These are phyloP conservation scores for Neogobius melanostomus DNA, from an alignment of 2,113 vertebrate species.

Conservation along the genomic window DNA sequence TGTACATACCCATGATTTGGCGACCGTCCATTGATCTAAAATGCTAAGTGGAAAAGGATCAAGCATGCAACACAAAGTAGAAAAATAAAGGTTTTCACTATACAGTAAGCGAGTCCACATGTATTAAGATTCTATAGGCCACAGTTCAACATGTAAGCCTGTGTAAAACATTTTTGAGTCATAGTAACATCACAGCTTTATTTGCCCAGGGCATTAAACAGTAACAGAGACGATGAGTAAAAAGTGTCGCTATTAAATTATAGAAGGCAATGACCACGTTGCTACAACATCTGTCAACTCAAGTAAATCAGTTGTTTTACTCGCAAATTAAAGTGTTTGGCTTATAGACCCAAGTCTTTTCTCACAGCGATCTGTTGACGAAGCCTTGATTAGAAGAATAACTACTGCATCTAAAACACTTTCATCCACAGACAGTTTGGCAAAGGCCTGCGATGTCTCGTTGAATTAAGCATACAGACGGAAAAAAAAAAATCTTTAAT, in stretches of 20 bases:
- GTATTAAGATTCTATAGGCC: neutral
- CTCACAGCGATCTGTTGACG: no score
- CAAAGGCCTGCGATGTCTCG: no score
- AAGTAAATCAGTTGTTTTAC: no score
- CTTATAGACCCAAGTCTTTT: no score
- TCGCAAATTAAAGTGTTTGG: no score
- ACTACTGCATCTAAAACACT: no score
- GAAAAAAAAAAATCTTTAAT: no score
- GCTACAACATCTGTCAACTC: neutral
- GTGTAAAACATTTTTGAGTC: neutral
- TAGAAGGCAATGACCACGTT: no score
- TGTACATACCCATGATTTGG: conserved; percentile 42
- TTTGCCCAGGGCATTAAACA: neutral
- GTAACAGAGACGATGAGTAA: neutral
- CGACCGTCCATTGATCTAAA: conserved; percentile 41
- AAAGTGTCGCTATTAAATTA: no score
- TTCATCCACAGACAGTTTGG: no score
- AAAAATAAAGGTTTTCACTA: conserved; percentile 63
- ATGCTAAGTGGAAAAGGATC: conserved; percentile 41
- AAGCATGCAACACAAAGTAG: conserved; percentile 65
- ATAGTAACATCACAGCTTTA: conserved; percentile 8
- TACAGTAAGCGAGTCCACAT: neutral
- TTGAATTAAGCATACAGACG: no score
- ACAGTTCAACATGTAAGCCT: neutral
- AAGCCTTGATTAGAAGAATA: no score